Evolutionary conservation across 1,140 invertebrate species (phyloP), one percentile per base, ranked within the genome.

Genomic region (Oncopodura yosiiana): DNA sequence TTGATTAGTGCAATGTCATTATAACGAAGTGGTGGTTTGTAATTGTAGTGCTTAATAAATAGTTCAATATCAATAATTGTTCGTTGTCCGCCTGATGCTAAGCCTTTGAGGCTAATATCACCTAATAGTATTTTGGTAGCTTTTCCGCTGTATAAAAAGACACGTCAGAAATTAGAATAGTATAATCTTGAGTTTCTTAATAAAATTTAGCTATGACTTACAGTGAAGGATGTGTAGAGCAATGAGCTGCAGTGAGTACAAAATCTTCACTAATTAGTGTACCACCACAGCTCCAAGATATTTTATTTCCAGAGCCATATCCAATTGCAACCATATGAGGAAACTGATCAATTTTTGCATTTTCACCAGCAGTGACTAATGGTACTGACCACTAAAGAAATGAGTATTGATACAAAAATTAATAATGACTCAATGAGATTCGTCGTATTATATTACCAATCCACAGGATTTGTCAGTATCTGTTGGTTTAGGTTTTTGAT

Each of bases 1-100:
- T 70, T 75, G 2, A 80, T 50, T 18, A 81, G 61, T 0, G 75
- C 76, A 27, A 81, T 70, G 58, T 84, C 82, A 58, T 79, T 67
- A 51, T 80, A 79, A 48, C 72, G 69, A 0, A 69, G 66, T 2
- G 75, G 73, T 4, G 69, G 65, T 6, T 66, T 67, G 62, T 79
- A 78, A 1, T 70, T 53, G 48, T 64, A 76, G 70, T 78, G 71
- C 4, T 41, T 53, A 24, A 56, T 32, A 19, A 54, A 50, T 2
- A 48, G 39, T 16, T 41, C 9, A 4, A 60, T 23, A 1, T 39
- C 32, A 11, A 42, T 19, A n/a, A 51, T 16, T 16, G 37, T 18
- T 19, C 53, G 30, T 23, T 21, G 37, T 26, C 23, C 12, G 26
- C 45, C 19, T 0, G 3, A 1, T 14, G 26, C 18, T 23, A 14